Evolutionary conservation across 2,113 vertebrate genomes (phyloP), one percentile per base, ranked within the genome.

Genomic region (Platichthys flesus): DNA sequence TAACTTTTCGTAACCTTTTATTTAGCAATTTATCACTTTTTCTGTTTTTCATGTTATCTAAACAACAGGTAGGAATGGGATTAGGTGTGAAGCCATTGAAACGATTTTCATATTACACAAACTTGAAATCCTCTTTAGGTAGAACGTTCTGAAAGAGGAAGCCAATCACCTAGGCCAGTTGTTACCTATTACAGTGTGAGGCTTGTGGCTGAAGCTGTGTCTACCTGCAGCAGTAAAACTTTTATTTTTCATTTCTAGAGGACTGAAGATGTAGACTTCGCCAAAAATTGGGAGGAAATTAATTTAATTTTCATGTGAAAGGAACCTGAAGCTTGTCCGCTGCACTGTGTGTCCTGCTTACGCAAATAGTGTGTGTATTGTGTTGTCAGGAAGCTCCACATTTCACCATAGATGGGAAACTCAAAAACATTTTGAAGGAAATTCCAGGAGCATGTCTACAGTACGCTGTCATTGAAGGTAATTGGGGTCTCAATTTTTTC

Each of bases 381-480:
- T 86, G 16, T 82, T 81, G 54, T 84, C 64, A 97, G 96, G 93
- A 93, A 51, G 96, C 96, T 63, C 95, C 94, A 76, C 94, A 92
- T 23, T 88, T 97, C 56, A 84, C 90, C 60, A 89, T 97, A 14
- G 91, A 94, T 5, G 83, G 86, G 0, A 58, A 91, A 57, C 93
- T 97, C 51, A 86, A 90, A 52, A 83, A 91, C 10, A 69, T 95
- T 75, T 86, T 97, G 65, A 93, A 96, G 59, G 90, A 84, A 0
- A 91, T 94, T 20, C 91, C 94, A n/a, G 95, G 92, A 66, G 93
- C 90, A 0, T 94, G 94, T 90, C 91, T 97, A 42, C 90, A 92
- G 51, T 97, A 97, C 4, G 95, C 92, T 71, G 93, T 95, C 54
- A 88, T 97, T 52, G 95, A 97, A 94, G 96, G 96, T 97, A 91